A percentile compares a stretch with the other conserved stretches of the same genome.
Conservation (phyloP, 2,888 invertebrate genomes). For the Idaea dimidiata region DNA sequence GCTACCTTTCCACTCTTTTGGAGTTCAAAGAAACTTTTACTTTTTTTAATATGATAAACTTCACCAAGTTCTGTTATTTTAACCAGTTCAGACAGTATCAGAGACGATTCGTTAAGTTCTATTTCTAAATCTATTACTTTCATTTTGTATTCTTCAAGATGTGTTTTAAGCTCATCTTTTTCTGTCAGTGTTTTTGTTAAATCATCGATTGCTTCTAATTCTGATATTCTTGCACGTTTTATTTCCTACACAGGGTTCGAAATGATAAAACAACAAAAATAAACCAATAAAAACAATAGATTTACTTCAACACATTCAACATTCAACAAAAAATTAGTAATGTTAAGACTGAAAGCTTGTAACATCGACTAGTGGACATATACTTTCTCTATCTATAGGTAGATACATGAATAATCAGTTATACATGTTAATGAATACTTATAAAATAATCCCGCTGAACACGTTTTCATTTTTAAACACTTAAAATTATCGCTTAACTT, state of each 20-base stretch:
- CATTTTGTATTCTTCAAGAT: constrained; percentile 68
- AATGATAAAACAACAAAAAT: constrained; percentile 59
- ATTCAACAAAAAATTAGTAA: constrained; percentile 68
- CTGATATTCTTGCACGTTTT: constrained; percentile 63
- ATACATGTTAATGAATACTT: constrained; percentile 73
- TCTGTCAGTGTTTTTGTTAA: constrained; percentile 56
- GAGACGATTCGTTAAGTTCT: constrained; percentile 76
- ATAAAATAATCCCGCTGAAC: constrained; percentile 77
- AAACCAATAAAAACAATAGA: constrained; percentile 48
- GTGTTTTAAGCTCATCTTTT: constrained; percentile 58
- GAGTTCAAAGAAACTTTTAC: constrained; percentile 71
- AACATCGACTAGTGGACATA: constrained; percentile 77
- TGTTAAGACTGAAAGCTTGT: constrained; percentile 70
- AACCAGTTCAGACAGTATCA: constrained; percentile 71
- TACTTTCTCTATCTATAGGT: constrained; percentile 75
- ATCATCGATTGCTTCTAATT: constrained; percentile 63
- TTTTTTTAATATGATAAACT: constrained; percentile 59
- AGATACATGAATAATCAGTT: constrained; percentile 77
- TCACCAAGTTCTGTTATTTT: constrained; percentile 71
- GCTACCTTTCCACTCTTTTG: constrained; percentile 82
- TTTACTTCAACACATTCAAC: constrained; percentile 67
- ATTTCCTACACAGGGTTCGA: constrained; percentile 61
- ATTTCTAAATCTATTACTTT: constrained; percentile 76
- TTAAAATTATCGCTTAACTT: constrained; percentile 74
- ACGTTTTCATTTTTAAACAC: constrained; percentile 73